phyloP scores from a whole-genome alignment of 2,888 invertebrate species.

The Philopedon plagiatum region DNA sequence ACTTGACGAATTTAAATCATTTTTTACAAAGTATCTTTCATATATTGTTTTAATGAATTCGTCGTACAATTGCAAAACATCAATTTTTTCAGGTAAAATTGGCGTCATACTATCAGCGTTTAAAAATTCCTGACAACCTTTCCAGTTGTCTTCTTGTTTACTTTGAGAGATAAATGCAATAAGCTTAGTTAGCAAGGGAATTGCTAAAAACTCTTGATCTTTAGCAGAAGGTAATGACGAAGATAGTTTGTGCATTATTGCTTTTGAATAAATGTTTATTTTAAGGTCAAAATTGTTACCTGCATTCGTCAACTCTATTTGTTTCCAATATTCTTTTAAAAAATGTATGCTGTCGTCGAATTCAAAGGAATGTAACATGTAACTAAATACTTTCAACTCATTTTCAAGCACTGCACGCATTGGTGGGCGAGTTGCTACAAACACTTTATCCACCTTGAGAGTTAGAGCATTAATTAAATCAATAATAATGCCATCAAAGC shows the following conservation, averaged over 20 bases:
- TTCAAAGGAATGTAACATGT: background rate
- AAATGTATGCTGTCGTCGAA: background rate
- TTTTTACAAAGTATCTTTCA: background rate
- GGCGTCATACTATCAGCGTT: background rate
- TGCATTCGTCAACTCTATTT: background rate
- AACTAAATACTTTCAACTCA: slow-evolving; percentile 3
- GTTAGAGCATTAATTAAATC: slow-evolving; percentile 3
- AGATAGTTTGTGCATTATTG: background rate
- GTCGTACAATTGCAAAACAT: background rate
- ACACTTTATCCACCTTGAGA: background rate
- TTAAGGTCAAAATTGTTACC: background rate
- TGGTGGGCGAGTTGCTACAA: background rate
- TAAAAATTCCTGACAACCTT: slow-evolving; percentile 15
- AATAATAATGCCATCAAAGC: background rate
- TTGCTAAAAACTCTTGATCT: background rate
- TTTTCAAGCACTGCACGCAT: slow-evolving; percentile 4
- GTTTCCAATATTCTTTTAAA: background rate
- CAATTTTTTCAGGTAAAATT: background rate
- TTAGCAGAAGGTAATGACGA: background rate
- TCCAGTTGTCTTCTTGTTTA: background rate
- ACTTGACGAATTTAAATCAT: background rate
- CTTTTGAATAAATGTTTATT: background rate
- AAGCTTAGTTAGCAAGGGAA: slow-evolving; percentile 7
- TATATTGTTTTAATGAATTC: background rate
- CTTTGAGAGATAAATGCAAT: background rate